Base-by-base conservation (phyloP, 2,888 invertebrate species). In the Phoenoteleia sp. region DNA sequence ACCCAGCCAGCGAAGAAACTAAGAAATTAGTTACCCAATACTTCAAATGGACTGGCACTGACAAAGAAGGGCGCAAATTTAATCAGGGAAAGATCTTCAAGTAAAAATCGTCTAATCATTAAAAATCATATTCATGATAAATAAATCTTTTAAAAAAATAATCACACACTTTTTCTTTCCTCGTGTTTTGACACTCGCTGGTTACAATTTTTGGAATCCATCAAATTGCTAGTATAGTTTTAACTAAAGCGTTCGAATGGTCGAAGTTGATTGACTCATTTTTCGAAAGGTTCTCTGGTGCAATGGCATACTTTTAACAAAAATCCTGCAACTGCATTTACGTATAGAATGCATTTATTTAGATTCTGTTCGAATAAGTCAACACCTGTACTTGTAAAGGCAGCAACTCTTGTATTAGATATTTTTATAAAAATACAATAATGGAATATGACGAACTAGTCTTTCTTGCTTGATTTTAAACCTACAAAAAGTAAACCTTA, bases 41-140 rank as follows among this genome's bases (percentile, higher is more conserved):
- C 95, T 97, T 99, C 94, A 96, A 97, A 49, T 99, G 98, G 98
- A 95, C 95, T 89, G 99, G 99, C 85, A 94, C 95, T 19, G 98
- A 99, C 94, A 97, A 97, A 93, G 94, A 95, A 66, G 99, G 98
- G 81, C 97, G 99, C 93, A 96, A 96, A 93, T 99, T 99, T 96
- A 99, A 99, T 95, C 98, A 99, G 95, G 99, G 99, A 94, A 99
- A 99, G 95, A 97, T 99, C 94, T 99, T 99, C 96, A 99, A 99
- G 95, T 99, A 96, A 96, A 92, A 85, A 85, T 88, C 87, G 87
- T 90, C 84, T 84, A 75, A 79, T 84, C 89, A 89, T 88, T 76
- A 82, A 87, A 88, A 88, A 86, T 84, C 90, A 90, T 91, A 92
- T 91, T 91, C 90, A 89, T 89, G 85, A 87, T 89, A 85, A 90